Base-by-base conservation (phyloP, 2,797 vertebrate species). In the Denticeps clupeoides region DNA sequence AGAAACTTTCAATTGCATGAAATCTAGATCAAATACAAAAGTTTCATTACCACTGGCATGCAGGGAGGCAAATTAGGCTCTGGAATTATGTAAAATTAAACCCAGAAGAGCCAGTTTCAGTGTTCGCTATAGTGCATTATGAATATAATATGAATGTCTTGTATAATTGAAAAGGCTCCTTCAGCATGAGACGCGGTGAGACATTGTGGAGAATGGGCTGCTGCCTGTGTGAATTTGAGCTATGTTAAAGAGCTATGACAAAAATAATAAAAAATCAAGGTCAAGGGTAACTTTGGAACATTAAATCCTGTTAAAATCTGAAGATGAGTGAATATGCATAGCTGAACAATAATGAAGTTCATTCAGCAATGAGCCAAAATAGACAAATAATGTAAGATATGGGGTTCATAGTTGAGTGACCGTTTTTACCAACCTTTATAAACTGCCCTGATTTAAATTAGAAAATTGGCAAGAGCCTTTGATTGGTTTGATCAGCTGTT, bases 61-160 rank as follows among this genome's bases (percentile, higher is more conserved):
- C 42, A 58, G 64, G 57, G 74, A 75, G 63, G 56, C 64, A 77
- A 78, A 77, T 77, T 70, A 75, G 65, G 35, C 49, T 43, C 52
- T 60, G 47, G 63, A 71, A 73, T 74, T 55, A 66, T 56, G 55
- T 66, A 63, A 74, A 75, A 76, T 81, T 65, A 71, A 73, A 67
- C 72, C 72, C 71, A 70, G 66, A 59, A 72, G 72, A 73, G 62
- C 63, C 35, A 32, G 55, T 50, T 72, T 49, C 67, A 72, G 63
- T 65, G 68, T 74, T 73, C 67, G 60, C 62, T 28, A 59, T 60
- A 56, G 63, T 16, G 3, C 53, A 75, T 70, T 69, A 78, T 80
- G 70, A 77, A 78, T 75, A 73, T 71, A 75, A 77, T 76, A 77
- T 78, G 68, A 77, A 68, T 59, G 35, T 24, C 47, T 45, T 75